Evolutionary conservation across 2,888 invertebrate genomes (phyloP), one percentile per base, ranked within the genome.

Genomic region (Pseudococcus viburni): DNA sequence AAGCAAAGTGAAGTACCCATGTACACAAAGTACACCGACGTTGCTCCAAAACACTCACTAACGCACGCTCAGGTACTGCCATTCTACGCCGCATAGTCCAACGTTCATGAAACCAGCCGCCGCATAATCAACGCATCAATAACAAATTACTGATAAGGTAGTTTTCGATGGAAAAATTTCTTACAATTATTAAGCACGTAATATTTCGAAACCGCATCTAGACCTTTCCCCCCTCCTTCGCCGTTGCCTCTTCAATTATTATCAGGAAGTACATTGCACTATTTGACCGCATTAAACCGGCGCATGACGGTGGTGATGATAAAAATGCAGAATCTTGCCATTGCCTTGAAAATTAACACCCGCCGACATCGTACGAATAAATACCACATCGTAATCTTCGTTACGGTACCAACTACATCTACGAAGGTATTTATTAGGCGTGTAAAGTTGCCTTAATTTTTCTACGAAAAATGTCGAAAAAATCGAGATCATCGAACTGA

Each of bases 261-360:
- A 59, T 59, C 59, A 59, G 59, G 59, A 59, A 59, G 19, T 59
- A 59, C 59, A 59, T 19, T 19, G 59, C 59, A 19, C n/a, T 59
- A 59, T 19, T 59, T 59, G 59, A 59, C 59, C 59, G 59, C 59
- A 59, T 59, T 59, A 59, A 59, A 19, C n/a, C 19, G 4, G 7
- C 19, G 19, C 19, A 5, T 19, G 19, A n/a, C 5, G 15, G 17
- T 1, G 55, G 5, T 19, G 59, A 59, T 59, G n/a, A 59, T 55
- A 15, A 55, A 55, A 55, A 55, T 59, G 59, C 59, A 59, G 59
- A 59, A 59, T 59, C 19, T 59, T 15, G 26, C 17, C 59, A 19
- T 51, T 12, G 59, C 59, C 59, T 59, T 59, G 59, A 51, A 59
- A 59, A 59, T 19, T 1, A 59, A 59, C 59, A 33, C 26, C 26